Base-by-base conservation (phyloP, 2,797 vertebrate species). In the Chlorospingus flavigularis region DNA sequence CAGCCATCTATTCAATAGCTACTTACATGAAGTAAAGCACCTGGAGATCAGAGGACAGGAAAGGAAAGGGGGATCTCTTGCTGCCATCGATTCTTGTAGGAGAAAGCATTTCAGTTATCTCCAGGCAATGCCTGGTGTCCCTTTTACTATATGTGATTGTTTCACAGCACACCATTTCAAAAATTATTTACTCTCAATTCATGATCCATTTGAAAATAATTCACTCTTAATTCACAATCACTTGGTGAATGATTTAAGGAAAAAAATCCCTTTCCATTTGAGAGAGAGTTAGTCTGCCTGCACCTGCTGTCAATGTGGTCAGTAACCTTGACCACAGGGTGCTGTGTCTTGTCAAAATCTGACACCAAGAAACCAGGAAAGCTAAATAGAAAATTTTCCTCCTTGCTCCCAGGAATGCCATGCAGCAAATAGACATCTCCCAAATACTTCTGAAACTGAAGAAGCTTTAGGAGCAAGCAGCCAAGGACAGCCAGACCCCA, bases 1-100 rank as follows among this genome's bases (percentile, higher is more conserved):
- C 24, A 51, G 13, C 17, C 26, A 17, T 23, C 43, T 40, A 68
- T 73, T 70, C 70, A 62, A 6, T 7, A 78, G 42, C 0, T 2
- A 68, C 65, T 19, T 31, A 33, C 0, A 0, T 0, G 4, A 73
- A 35, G 25, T 72, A 26, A n/a, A 92, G 37, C 5, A 48, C 10
- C 28, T 50, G 15, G 9, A 91, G 24, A 70, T 13, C 1, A 2
- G n/a, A 78, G 42, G 5, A n/a, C 23, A 50, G 24, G n/a, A 17
- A 62, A 76, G 16, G 13, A 18, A 19, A 95, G 26, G n/a, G 63
- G 30, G 17, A 4, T 43, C 14, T 88, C 33, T 39, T 67, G 4
- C 35, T 86, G 13, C 9, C 23, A 5, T 11, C 23, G 39, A 40
- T 37, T 81, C 76, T 58, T 40, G 18, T 20, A 55, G 24, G 28